phyloP scores from a whole-genome alignment of 2,113 vertebrate genomes.

The Hyperopisus bebe region DNA sequence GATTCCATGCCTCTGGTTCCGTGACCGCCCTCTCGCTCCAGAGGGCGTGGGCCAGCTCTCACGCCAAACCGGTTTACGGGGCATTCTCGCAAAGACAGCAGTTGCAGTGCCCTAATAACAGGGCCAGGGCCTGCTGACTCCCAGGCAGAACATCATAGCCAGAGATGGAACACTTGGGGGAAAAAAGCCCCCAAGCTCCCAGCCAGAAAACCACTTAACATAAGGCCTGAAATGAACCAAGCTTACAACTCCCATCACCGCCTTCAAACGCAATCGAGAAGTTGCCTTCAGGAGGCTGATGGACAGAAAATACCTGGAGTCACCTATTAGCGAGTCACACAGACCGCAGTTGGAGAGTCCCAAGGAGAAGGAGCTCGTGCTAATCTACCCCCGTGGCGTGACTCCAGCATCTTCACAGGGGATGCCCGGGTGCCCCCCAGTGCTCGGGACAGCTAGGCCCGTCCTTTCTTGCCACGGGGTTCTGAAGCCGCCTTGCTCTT shows the following conservation, averaged over 20 bases:
- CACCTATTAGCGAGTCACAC: slow-evolving; percentile 20
- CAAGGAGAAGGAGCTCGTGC: slow-evolving; percentile 14
- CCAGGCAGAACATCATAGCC: not conserved
- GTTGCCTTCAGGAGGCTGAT: slow-evolving; percentile 15
- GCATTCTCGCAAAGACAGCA: not conserved
- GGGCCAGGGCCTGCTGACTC: not conserved
- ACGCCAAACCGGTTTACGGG: not conserved
- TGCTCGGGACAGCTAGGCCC: not conserved
- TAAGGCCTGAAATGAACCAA: slow-evolving; percentile 23
- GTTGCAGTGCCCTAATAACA: slow-evolving; percentile 11
- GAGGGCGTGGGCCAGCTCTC: not conserved
- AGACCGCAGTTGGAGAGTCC: slow-evolving; percentile 28
- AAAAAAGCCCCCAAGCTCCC: slow-evolving; percentile 6
- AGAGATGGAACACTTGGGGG: slow-evolving; percentile 9
- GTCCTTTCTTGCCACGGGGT: not conserved
- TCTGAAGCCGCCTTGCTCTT: not conserved
- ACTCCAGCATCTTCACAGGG: not conserved
- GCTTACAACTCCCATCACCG: slow-evolving; percentile 23
- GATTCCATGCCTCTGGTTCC: not conserved
- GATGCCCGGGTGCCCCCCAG: not conserved
- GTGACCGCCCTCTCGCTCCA: not conserved
- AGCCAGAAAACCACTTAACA: slow-evolving; percentile 26
- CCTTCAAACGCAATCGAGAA: slow-evolving; percentile 20
- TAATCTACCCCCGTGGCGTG: slow-evolving; percentile 11
- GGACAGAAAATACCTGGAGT: slow-evolving; percentile 23